Percentiles rank a stretch among this genome's conserved stretches.
These are phyloP conservation scores for Calypte anna DNA, from an alignment of 2,113 vertebrate species.

Conservation along the genomic window DNA sequence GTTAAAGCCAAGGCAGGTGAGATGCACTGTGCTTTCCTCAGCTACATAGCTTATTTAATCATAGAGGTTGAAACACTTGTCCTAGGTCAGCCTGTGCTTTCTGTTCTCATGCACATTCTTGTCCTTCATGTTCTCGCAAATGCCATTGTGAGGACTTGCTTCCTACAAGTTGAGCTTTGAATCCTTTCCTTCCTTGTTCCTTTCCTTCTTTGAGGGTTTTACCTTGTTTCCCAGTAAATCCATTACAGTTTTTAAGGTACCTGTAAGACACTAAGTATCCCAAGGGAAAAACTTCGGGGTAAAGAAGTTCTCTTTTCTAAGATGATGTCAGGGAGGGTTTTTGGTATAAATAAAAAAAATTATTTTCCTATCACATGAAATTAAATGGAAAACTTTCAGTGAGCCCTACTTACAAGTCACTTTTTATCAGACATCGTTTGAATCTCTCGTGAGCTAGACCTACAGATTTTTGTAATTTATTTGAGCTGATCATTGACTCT, in stretches of 20 bases:
- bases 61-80: neutral
- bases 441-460: neutral
- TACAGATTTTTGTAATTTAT: neutral
- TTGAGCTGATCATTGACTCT: accelerated
- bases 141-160: neutral
- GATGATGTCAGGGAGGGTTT: neutral
- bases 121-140: neutral
- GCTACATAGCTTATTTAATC: neutral
- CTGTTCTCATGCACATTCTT: neutral
- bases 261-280: neutral
- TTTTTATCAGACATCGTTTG: neutral
- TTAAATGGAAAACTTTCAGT: slow-evolving; percentile 17
- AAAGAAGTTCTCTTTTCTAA: neutral
- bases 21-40: neutral
- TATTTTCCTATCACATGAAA: neutral
- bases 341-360: slow-evolving; percentile 1
- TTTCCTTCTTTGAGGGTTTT: neutral
- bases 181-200: neutral
- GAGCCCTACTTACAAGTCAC: neutral
- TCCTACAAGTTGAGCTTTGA: neutral
- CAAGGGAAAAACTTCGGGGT: neutral
- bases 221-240: neutral
- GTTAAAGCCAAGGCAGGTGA: neutral
- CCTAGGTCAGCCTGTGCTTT: neutral
- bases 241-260: neutral